Conservation (phyloP, 2,113 vertebrate genomes). For the Trematomus loennbergii region DNA sequence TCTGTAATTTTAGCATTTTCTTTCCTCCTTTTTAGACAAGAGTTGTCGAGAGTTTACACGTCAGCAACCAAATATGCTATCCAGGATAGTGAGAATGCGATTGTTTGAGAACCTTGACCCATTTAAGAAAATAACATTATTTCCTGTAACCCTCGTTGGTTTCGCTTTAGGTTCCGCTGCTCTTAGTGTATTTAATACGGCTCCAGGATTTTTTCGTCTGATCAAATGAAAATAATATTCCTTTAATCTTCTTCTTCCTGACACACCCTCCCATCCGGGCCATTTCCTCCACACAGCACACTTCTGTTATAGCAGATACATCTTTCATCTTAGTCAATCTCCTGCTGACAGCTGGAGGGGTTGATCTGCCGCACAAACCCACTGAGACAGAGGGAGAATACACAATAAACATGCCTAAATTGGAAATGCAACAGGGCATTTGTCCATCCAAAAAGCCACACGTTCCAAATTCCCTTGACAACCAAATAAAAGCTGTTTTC, state of each 20-base stretch:
- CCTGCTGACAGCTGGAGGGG: conserved; percentile 36
- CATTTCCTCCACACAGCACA: conserved; percentile 27
- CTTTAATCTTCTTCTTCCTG: not conserved
- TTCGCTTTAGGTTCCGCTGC: not conserved
- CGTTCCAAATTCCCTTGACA: conserved; percentile 14
- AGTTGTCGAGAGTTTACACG: not conserved
- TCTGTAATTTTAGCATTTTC: no score
- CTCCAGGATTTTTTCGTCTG: conserved; percentile 24
- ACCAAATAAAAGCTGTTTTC: not conserved
- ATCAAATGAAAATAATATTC: conserved; percentile 39
- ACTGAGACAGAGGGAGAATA: not conserved
- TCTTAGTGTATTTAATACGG: conserved; percentile 43
- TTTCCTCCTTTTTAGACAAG: not conserved
- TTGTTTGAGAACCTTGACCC: conserved; percentile 8
- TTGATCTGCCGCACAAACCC: conserved; percentile 22
- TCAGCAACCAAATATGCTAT: not conserved
- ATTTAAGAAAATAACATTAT: conserved; percentile 24
- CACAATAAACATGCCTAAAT: not conserved
- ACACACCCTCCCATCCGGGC: not conserved
- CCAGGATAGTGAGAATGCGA: not conserved
- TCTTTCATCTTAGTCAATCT: conserved; percentile 57
- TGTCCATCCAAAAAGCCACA: conserved; percentile 7
- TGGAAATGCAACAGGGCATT: conserved; percentile 5
- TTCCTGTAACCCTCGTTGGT: not conserved
- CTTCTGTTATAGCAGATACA: conserved; percentile 37